Percentiles rank a stretch among this genome's conserved stretches.
phyloP scores from a whole-genome alignment of 2,888 invertebrate species.

The Ennomos erosarius region DNA sequence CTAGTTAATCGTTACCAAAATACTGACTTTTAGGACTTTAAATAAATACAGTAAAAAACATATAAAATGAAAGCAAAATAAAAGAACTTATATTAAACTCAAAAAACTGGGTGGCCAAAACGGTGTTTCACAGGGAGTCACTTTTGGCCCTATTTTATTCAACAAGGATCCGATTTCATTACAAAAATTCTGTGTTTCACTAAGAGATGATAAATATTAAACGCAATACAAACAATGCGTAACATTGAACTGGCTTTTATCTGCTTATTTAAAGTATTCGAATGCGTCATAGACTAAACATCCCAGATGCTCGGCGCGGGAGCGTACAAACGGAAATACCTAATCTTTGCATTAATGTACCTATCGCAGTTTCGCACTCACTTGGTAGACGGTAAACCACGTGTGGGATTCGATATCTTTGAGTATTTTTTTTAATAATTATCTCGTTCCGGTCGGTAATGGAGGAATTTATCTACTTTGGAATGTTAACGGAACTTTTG shows the following conservation, averaged over 20 bases:
- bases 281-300: constrained; percentile 57
- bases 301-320: constrained; percentile 69
- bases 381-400: constrained; percentile 44
- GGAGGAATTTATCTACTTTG: constrained; percentile 31
- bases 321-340: constrained; percentile 76
- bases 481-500: constrained; percentile 35
- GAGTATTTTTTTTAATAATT: constrained; percentile 58
- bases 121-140: too few relatives aligned
- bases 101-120: too few relatives aligned
- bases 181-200: too few relatives aligned
- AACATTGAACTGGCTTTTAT: constrained; percentile 23
- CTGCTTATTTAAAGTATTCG: constrained; percentile 46
- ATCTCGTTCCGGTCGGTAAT: constrained; percentile 55
- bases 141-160: too few relatives aligned
- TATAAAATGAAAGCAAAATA: too few relatives aligned
- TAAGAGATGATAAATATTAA: too few relatives aligned
- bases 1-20: too few relatives aligned
- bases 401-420: constrained; percentile 52
- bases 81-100: too few relatives aligned
- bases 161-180: too few relatives aligned
- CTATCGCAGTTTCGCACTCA: constrained; percentile 61
- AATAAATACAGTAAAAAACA: too few relatives aligned
- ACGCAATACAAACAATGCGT: background rate
- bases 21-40: too few relatives aligned
- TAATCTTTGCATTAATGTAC: constrained; percentile 79